Evolutionary conservation across 2,797 vertebrate genomes (phyloP).

Genomic region (Tapirus indicus): DNA sequence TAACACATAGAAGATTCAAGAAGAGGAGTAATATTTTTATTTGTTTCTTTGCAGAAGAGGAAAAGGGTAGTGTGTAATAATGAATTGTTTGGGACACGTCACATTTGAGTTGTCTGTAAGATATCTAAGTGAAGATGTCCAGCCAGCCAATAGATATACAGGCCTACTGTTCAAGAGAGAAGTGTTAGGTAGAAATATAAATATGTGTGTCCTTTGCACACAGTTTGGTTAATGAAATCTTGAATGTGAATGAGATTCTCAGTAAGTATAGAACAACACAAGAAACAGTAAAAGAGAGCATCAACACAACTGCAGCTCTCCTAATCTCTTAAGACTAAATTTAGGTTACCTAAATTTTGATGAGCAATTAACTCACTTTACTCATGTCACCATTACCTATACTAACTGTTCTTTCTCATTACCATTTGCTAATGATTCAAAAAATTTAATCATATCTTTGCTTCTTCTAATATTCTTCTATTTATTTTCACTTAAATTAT

Average conservation of each 20-base stretch:
- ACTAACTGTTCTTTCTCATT: not conserved
- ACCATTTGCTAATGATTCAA: not conserved
- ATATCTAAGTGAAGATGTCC: not conserved
- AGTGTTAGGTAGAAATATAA: not conserved
- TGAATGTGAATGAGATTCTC: not conserved
- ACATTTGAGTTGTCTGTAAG: not conserved
- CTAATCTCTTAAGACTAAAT: not conserved
- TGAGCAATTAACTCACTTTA: not conserved
- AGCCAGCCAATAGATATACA: rapidly evolving
- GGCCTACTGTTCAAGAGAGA: not conserved
- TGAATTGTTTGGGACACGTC: not conserved
- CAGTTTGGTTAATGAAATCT: not conserved
- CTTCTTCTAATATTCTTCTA: not conserved
- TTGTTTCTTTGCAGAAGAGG: not conserved
- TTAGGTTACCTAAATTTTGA: not conserved
- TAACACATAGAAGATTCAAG: not conserved
- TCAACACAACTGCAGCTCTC: not conserved
- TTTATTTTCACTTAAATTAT: constrained; percentile 33
- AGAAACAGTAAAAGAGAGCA: not conserved
- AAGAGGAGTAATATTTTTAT: not conserved
- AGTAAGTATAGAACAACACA: not conserved
- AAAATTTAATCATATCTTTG: not conserved
- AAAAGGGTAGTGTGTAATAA: not conserved
- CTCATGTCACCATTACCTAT: not conserved
- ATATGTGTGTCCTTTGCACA: not conserved